phyloP scores from a whole-genome alignment of 2,797 vertebrate genomes.

The Champsocephalus esox region DNA sequence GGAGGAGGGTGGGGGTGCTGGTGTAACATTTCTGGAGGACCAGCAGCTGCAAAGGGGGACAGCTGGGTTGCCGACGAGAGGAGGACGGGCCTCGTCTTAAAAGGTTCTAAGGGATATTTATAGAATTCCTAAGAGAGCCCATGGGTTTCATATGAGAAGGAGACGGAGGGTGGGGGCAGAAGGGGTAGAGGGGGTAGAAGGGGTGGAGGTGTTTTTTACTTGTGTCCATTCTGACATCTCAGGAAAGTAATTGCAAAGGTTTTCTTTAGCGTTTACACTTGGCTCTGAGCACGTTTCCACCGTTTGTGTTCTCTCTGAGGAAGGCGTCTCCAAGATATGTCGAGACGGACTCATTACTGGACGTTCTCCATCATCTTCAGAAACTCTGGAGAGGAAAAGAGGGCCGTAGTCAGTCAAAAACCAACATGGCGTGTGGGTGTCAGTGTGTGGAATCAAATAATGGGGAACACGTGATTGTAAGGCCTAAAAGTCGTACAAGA shows the following conservation, averaged over 20 bases:
- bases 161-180: not conserved
- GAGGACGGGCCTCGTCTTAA: constrained; percentile 73
- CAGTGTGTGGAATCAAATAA: not conserved
- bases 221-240: constrained; percentile 19
- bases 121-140: constrained; percentile 63
- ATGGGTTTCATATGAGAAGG: constrained; percentile 43
- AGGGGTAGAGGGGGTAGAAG: not conserved
- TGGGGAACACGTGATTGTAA: not conserved
- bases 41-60: constrained; percentile 73
- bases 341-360: constrained; percentile 72
- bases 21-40: constrained; percentile 75
- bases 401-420: not conserved
- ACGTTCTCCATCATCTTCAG: constrained; percentile 89
- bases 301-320: constrained; percentile 23
- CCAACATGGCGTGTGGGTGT: not conserved
- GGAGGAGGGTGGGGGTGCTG: constrained; percentile 17
- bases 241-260: constrained; percentile 9
- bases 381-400: constrained; percentile 76
- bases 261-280: not conserved
- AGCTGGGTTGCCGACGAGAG: constrained; percentile 68
- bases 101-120: constrained; percentile 81
- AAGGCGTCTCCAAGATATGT: constrained; percentile 68
- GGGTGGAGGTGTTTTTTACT: constrained; percentile 1
- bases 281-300: not conserved
- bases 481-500: not conserved